phyloP scores from a whole-genome alignment of 2,113 vertebrate species.

The Strigops habroptila region DNA sequence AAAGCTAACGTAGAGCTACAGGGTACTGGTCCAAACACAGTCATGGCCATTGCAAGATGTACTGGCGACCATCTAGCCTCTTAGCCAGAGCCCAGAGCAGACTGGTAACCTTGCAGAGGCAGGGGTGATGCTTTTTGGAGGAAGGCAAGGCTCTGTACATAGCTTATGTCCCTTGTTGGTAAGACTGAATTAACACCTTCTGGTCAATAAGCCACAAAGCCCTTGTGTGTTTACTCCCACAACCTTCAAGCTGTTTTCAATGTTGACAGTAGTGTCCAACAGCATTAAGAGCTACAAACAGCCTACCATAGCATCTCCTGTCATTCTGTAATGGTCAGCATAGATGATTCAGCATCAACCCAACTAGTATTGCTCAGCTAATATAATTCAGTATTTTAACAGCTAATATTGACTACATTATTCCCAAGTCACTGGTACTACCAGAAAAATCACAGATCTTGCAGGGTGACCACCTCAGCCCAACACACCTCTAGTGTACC shows the following conservation, averaged over 20 bases:
- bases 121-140: background rate
- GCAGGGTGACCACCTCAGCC: background rate
- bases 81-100: background rate
- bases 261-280: background rate
- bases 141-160: background rate
- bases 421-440: background rate
- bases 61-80: background rate
- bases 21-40: background rate
- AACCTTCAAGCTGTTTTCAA: background rate
- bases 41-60: background rate
- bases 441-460: background rate
- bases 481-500: fast-evolving
- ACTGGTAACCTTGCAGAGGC: background rate
- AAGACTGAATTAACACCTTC: background rate
- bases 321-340: background rate
- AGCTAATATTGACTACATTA: background rate
- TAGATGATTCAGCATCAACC: background rate
- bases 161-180: background rate
- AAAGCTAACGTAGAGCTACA: fast-evolving
- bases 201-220: background rate
- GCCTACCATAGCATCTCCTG: background rate
- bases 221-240: background rate
- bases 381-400: background rate
- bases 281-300: background rate
- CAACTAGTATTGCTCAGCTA: background rate